Evolutionary conservation across 2,888 invertebrate species (phyloP), one percentile per base, ranked within the genome.

Genomic region (Plagodis pulveraria): DNA sequence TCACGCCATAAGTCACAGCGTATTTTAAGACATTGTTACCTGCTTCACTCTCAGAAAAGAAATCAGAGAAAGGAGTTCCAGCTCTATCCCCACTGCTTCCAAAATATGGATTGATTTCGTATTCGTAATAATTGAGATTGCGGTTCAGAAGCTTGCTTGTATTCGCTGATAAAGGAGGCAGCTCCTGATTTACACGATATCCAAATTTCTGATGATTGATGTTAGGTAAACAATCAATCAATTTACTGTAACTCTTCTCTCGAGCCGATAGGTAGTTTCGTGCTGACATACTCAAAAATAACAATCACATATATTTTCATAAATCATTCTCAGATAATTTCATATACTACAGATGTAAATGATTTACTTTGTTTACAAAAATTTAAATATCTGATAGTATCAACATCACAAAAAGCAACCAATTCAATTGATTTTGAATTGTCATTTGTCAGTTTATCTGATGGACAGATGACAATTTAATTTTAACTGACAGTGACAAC

Each of bases 11-110:
- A 38, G 8, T 38, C 0, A 5, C 9, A 38, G 0, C n/a, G n/a
- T 12, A 6, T 12, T 45, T 6, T 32, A 1, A 45, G 11, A 11
- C n/a, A 10, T 6, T 46, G 44, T 59, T 22, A 90, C 92, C 90
- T 72, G 87, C 81, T 60, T 90, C 92, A 70, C 91, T 91, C 59
- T 91, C 92, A 0, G 92, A 90, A 61, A 89, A 87, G 67, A 91
- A 89, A 65, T 92, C 92, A 0, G 91, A 91, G 72, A 87, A 87
- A 10, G 92, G 91, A 2, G 91, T 89, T 6, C 86, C 84, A 46
- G 86, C 73, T 58, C 91, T 81, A 32, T 89, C 87, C 12, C 77
- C 74, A 62, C 77, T 84, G 62, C 86, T 83, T 10, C 75, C 70
- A 48, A 76, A 72, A 64, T 80, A 87, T 0, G 82, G 74, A 50